phyloP scores from a whole-genome alignment of 2,797 vertebrate genomes.

The Cryptoblepharus egeriae region DNA sequence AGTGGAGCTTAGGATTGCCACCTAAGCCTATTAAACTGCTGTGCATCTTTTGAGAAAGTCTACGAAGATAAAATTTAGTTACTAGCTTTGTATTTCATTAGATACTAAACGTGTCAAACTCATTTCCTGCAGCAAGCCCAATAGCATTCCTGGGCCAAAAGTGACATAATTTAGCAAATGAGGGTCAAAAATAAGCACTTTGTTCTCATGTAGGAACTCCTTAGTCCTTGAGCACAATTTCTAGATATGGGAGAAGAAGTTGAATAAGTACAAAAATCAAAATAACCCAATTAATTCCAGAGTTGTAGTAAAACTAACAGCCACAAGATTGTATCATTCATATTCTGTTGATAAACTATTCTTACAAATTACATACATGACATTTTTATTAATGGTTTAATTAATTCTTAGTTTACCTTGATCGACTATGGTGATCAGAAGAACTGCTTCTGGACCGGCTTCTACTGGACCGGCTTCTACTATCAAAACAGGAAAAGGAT shows the following conservation, averaged over 20 bases:
- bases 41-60: not conserved
- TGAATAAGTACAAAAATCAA: too few species aligned
- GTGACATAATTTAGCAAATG: too few species aligned
- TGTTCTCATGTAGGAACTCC: too few species aligned
- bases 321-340: not conserved
- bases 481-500: conserved; percentile 54
- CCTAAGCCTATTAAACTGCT: not conserved
- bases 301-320: not conserved
- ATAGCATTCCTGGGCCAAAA: too few species aligned
- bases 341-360: not conserved
- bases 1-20: too few species aligned
- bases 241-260: too few species aligned
- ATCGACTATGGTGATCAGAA: conserved; percentile 82
- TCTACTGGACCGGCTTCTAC: conserved; percentile 87
- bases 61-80: not conserved
- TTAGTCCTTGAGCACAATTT: too few species aligned
- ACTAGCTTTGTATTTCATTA: not conserved
- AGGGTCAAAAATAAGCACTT: too few species aligned
- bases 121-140: too few species aligned
- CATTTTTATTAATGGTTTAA: not conserved
- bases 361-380: not conserved
- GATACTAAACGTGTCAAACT: too few species aligned
- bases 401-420: conserved; percentile 80
- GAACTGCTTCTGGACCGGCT: conserved; percentile 92
- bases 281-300: not conserved